phyloP scores from a whole-genome alignment of 2,113 vertebrate species.

The Acanthochromis polyacanthus region DNA sequence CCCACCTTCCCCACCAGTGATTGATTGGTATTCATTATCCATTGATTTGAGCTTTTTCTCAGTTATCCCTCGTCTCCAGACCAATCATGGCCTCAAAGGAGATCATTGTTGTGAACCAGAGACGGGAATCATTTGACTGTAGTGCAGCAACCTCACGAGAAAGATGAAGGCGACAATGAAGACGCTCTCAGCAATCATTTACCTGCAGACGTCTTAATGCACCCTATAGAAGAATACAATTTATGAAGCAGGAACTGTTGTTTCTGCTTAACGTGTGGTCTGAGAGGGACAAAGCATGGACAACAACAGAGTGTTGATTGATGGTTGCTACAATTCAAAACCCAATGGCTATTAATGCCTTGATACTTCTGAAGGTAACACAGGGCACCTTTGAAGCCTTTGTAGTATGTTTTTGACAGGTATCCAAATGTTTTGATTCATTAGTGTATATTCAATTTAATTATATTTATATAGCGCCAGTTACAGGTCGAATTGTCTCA shows the following conservation, averaged over 20 bases:
- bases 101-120: conserved; percentile 56
- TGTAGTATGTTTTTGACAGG: too few relatives aligned
- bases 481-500: too few relatives aligned
- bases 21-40: conserved; percentile 78
- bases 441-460: too few relatives aligned
- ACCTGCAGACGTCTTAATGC: not conserved
- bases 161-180: conserved; percentile 18
- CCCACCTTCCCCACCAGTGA: conserved; percentile 56
- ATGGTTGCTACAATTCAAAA: not conserved
- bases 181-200: conserved; percentile 29
- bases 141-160: conserved; percentile 23
- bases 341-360: not conserved
- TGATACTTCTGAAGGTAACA: too few relatives aligned
- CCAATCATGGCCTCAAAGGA: conserved; percentile 62
- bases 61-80: conserved; percentile 64
- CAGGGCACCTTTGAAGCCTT: too few relatives aligned
- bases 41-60: conserved; percentile 74
- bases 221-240: not conserved
- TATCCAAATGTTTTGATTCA: too few relatives aligned
- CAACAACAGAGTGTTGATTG: too few relatives aligned
- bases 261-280: not conserved
- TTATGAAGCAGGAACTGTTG: not conserved
- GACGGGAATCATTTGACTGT: conserved; percentile 28
- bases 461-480: too few relatives aligned
- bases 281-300: not conserved